phyloP scores from a whole-genome alignment of 2,797 vertebrate genomes.

The Dallia pectoralis region DNA sequence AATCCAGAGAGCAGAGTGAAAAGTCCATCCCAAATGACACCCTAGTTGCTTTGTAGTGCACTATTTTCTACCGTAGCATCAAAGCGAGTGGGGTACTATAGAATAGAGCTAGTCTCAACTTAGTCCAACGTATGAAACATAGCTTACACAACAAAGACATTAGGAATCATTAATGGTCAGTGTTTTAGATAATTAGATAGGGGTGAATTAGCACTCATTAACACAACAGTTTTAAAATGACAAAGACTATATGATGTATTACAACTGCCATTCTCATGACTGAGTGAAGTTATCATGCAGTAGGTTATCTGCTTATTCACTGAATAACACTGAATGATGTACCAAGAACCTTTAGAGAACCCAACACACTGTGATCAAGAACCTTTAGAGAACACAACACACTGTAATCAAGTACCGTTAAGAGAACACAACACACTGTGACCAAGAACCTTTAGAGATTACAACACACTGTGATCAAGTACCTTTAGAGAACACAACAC shows the following conservation, averaged over 20 bases:
- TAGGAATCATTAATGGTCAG: not conserved
- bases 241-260: not conserved
- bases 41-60: not conserved
- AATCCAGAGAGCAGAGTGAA: conserved; percentile 62
- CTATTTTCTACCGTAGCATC: not conserved
- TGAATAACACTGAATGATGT: not conserved
- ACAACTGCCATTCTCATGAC: not conserved
- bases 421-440: too few relatives aligned
- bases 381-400: too few relatives aligned
- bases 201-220: not conserved
- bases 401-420: too few relatives aligned
- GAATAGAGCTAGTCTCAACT: not conserved
- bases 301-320: not conserved
- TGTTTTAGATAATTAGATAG: not conserved
- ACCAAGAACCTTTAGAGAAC: too few relatives aligned
- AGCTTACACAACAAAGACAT: conserved; percentile 33
- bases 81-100: not conserved
- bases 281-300: not conserved
- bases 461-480: too few relatives aligned
- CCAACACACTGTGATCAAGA: too few relatives aligned
- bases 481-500: too few relatives aligned
- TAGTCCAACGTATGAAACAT: conserved; percentile 57
- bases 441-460: too few relatives aligned
- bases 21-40: not conserved
- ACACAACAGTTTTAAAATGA: not conserved